These are phyloP conservation scores for Polydrusus tereticollis DNA, from an alignment of 2,888 invertebrate species.

Conservation along the genomic window DNA sequence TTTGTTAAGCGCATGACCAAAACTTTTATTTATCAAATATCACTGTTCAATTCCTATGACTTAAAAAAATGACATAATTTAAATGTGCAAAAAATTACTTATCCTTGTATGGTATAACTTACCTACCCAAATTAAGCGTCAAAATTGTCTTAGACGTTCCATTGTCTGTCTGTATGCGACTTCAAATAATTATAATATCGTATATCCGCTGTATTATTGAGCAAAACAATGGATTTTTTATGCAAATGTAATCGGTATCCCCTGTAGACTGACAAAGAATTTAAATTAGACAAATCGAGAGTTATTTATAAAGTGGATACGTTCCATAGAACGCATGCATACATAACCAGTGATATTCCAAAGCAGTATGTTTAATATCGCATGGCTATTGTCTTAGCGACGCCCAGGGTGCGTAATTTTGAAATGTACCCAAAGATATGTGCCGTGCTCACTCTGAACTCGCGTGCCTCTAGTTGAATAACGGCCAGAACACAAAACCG, in stretches of 20 bases:
- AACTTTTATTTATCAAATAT: too few species aligned
- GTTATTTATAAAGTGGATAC: constrained; percentile 23
- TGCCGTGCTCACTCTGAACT: constrained; percentile 20
- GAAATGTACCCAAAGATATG: not conserved
- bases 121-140: not conserved
- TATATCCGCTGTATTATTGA: constrained; percentile 21
- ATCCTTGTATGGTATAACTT: not conserved
- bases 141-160: not conserved
- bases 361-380: too few species aligned
- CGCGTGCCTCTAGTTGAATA: constrained; percentile 20
- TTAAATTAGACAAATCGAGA: constrained; percentile 35
- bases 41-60: not conserved
- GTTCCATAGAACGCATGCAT: not conserved
- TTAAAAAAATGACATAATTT: not conserved
- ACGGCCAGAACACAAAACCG: constrained; percentile 25
- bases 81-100: not conserved
- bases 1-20: too few species aligned
- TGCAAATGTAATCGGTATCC: constrained; percentile 41
- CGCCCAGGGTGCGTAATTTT: not conserved
- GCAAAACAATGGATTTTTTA: constrained; percentile 41
- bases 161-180: constrained; percentile 12
- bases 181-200: constrained; percentile 16
- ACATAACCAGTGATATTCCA: too few species aligned
- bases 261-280: constrained; percentile 35
- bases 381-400: not conserved